Evolutionary conservation across 2,113 vertebrate species (phyloP), one percentile per base, ranked within the genome.

Genomic region (Aix galericulata): DNA sequence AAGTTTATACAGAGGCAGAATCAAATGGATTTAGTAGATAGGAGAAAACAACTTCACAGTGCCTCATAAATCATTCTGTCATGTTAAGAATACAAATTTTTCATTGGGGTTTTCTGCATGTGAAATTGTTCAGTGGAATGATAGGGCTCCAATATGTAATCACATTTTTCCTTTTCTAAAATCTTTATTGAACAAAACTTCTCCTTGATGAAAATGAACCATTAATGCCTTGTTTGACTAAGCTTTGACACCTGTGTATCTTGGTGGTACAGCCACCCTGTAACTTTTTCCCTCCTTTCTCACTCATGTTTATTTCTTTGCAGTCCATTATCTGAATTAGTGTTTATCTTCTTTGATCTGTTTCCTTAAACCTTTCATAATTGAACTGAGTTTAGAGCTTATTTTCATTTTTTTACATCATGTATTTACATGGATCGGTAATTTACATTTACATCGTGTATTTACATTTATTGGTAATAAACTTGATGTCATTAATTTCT

Each of bases 71-170:
- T 94, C 48, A 78, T 81, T 31, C 56, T 93, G 68, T 81, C 73
- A 67, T 9, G 15, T 32, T 72, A 87, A 82, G 44, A 94, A 94
- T 87, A 82, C 44, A 88, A 52, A 91, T 89, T 91, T 78, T 86
- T 34, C 63, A 83, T 77, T 36, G 53, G 63, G 13, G 62, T 80
- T 48, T 73, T 88, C 67, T 77, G 72, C 60, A 78, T 88, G 87
- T 91, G 34, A 56, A 91, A 72, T 22, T 62, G 3, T 64, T 93
- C 64, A 88, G 29, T 14, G 6, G 1, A 76, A 80, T 11, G 20
- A 32, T 32, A 93, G 17, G 78, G 13, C 62, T 88, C 72, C 82
- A 79, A 18, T 44, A 32, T 31, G 46, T 40, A 80, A 50, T 59
- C 3, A 31, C 15, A 27, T 52, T 86, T 71, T 83, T 36, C 13